Evolutionary conservation across 2,797 vertebrate species (phyloP).

Genomic region (Remorina albescens): DNA sequence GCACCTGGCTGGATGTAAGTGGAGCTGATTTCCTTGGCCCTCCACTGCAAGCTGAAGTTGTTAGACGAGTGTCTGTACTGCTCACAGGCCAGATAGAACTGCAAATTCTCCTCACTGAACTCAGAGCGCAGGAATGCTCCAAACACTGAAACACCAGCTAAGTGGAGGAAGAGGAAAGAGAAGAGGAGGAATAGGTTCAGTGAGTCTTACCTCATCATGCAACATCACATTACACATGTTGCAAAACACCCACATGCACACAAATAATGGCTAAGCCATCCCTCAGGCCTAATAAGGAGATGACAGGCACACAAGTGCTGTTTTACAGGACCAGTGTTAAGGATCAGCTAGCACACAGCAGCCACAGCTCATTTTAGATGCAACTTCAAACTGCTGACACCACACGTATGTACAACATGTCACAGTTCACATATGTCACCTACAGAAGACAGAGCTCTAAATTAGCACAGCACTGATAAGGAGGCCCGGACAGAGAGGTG

Average conservation of each 20-base stretch:
- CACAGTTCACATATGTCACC: slow-evolving; percentile 28
- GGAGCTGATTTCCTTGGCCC: slow-evolving; percentile 83
- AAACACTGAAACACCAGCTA: slow-evolving; percentile 85
- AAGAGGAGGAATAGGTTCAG: background rate
- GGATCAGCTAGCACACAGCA: background rate
- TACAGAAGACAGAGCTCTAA: background rate
- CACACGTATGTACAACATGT: slow-evolving; percentile 36
- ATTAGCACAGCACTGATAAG: slow-evolving; percentile 28
- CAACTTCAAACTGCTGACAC: slow-evolving; percentile 27
- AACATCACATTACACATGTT: background rate
- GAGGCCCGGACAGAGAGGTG: background rate
- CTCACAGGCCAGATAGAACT: slow-evolving; percentile 89
- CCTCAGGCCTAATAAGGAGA: slow-evolving; percentile 1
- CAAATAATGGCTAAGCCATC: slow-evolving; percentile 6
- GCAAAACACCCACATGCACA: slow-evolving; percentile 5
- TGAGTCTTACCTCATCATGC: background rate
- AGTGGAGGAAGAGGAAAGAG: slow-evolving; percentile 7
- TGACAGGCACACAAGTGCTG: background rate
- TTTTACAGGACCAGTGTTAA: background rate
- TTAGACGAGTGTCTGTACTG: slow-evolving; percentile 86
- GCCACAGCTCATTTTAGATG: background rate
- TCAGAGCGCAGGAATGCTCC: slow-evolving; percentile 87
- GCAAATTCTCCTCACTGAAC: slow-evolving; percentile 90
- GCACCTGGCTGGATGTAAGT: slow-evolving; percentile 85
- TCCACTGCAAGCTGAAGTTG: slow-evolving; percentile 85